These are phyloP conservation scores for Eristalis pertinax DNA, from an alignment of 2,888 invertebrate species.

Conservation along the genomic window DNA sequence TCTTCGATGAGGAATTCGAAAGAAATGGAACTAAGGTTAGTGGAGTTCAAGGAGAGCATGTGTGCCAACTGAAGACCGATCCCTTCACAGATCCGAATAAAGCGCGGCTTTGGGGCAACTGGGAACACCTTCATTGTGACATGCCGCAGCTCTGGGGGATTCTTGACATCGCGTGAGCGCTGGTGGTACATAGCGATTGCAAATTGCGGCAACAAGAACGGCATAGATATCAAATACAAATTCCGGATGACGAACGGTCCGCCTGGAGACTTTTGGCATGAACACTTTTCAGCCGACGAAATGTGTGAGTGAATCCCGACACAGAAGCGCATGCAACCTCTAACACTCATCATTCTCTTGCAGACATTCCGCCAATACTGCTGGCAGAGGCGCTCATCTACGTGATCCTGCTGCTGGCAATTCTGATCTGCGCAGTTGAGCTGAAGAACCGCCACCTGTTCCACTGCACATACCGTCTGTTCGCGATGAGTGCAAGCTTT, in stretches of 20 bases:
- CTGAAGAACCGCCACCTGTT: slow-evolving; percentile 90
- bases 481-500: slow-evolving; percentile 86
- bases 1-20: slow-evolving; percentile 78
- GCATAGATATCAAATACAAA: slow-evolving; percentile 89
- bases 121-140: slow-evolving; percentile 81
- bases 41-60: not conserved
- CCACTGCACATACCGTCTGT: slow-evolving; percentile 94
- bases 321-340: no score
- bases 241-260: slow-evolving; percentile 94
- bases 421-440: slow-evolving; percentile 89
- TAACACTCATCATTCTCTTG: slow-evolving; percentile 74
- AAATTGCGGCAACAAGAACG: slow-evolving; percentile 89
- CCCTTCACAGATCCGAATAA: slow-evolving; percentile 58
- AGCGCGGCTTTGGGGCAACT: slow-evolving; percentile 72
- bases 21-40: slow-evolving; percentile 55
- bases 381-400: slow-evolving; percentile 89
- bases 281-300: slow-evolving; percentile 97
- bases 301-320: slow-evolving; percentile 87
- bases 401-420: slow-evolving; percentile 86
- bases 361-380: slow-evolving; percentile 93
- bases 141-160: slow-evolving; percentile 87
- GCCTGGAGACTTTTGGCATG: slow-evolving; percentile 90
- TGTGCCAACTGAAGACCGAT: not conserved
- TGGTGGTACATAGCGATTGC: slow-evolving; percentile 97
- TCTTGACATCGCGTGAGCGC: slow-evolving; percentile 90